phyloP scores from a whole-genome alignment of 2,113 vertebrate species.

The Pristiophorus japonicus region DNA sequence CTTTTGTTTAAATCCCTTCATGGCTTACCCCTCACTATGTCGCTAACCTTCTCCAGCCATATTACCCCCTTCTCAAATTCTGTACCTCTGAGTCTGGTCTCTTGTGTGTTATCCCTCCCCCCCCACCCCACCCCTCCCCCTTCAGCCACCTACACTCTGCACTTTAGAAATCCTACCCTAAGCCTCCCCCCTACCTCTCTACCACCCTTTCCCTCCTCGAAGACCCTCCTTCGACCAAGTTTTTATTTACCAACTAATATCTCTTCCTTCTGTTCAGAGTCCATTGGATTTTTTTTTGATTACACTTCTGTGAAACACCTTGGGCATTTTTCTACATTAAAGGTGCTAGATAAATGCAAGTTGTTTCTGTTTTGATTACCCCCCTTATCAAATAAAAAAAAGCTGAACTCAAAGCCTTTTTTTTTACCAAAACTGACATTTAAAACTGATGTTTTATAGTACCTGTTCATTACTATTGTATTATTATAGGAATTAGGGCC shows the following conservation, averaged over 20 bases:
- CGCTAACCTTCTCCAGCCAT: neutral
- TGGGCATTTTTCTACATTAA: neutral
- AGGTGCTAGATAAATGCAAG: neutral
- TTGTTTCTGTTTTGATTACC: neutral
- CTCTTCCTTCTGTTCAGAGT: neutral
- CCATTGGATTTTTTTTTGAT: neutral
- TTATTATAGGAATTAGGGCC: too few species aligned
- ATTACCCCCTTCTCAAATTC: neutral
- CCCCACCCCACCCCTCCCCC: neutral
- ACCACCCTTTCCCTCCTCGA: neutral
- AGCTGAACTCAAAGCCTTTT: neutral
- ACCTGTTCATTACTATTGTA: neutral
- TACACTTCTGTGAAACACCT: neutral
- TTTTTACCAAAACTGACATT: neutral
- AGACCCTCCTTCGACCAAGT: neutral
- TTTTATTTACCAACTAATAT: neutral
- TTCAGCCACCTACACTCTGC: neutral
- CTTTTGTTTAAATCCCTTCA: neutral
- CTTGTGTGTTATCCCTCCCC: neutral
- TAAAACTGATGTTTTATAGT: neutral
- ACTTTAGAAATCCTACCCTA: too few species aligned
- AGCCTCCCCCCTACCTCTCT: neutral
- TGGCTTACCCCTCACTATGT: neutral
- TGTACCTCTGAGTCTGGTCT: neutral
- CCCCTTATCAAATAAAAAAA: too few species aligned